Evolutionary conservation across 2,797 vertebrate genomes (phyloP).

Genomic region (Coluber constrictor): DNA sequence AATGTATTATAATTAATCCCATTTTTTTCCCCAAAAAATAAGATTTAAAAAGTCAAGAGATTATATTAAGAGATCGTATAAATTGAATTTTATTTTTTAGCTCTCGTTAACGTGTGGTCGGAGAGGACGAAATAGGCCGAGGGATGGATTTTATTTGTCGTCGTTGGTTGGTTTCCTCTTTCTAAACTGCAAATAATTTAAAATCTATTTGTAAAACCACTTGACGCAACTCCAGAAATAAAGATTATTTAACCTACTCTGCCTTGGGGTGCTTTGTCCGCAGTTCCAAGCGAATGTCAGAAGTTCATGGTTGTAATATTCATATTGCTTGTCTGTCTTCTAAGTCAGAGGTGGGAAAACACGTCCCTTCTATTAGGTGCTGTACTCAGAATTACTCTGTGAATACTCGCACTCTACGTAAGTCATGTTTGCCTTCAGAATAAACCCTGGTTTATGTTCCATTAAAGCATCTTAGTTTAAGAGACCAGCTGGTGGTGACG

Average conservation of each 20-base stretch:
- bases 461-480: background rate
- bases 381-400: background rate
- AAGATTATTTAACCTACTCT: conserved; percentile 73
- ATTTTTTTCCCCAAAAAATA: conserved; percentile 34
- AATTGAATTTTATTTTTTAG: conserved; percentile 56
- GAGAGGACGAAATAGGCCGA: background rate
- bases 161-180: conserved; percentile 57
- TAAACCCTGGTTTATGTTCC: background rate
- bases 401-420: background rate
- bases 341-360: no score
- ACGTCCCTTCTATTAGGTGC: no score
- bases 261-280: background rate
- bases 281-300: background rate
- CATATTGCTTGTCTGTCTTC: background rate
- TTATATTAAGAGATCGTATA: conserved; percentile 51
- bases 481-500: background rate
- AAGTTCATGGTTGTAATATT: background rate
- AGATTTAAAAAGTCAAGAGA: conserved; percentile 35
- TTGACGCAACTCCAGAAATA: conserved; percentile 76
- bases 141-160: conserved; percentile 33
- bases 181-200: conserved; percentile 58
- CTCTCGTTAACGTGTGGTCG: background rate
- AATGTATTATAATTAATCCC: conserved; percentile 53
- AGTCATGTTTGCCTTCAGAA: background rate
- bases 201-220: conserved; percentile 62